Percentiles rank a stretch among this genome's conserved stretches.
Conservation (phyloP, 2,797 vertebrate species). For the Diplodus puntazzo region DNA sequence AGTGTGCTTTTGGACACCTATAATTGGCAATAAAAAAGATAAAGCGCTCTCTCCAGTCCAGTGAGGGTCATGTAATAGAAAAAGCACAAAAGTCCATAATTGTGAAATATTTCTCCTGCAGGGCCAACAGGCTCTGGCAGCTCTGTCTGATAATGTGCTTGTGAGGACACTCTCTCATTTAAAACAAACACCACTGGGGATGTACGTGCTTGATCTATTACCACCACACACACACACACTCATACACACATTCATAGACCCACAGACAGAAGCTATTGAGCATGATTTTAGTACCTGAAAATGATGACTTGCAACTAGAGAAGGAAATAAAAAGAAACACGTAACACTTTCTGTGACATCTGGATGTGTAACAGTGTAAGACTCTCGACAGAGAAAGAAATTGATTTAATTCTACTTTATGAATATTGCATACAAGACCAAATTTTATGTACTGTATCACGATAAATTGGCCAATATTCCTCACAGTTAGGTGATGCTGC, state of each 20-base stretch:
- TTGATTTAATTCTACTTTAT: conserved; percentile 24
- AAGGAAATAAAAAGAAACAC: conserved; percentile 36
- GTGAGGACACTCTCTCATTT: conserved; percentile 73
- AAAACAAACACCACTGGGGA: conserved; percentile 74
- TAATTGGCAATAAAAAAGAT: conserved; percentile 83
- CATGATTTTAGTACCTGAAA: conserved; percentile 37
- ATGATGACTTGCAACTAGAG: conserved; percentile 46
- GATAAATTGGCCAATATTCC: conserved; percentile 20
- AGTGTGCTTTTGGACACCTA: conserved; percentile 74
- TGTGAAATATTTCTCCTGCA: conserved; percentile 81
- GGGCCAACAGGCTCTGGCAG: conserved; percentile 69
- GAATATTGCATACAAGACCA: conserved; percentile 2
- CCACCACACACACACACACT: conserved; percentile 6
- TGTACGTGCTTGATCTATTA: conserved; percentile 57
- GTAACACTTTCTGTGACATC: conserved; percentile 8
- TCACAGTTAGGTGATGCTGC: not conserved
- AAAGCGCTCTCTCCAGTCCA: conserved; percentile 69
- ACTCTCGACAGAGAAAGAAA: conserved; percentile 5
- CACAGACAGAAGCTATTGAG: conserved; percentile 16
- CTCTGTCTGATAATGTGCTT: conserved; percentile 72
- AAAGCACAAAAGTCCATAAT: conserved; percentile 80
- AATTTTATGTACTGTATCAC: not conserved
- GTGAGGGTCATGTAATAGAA: conserved; percentile 77
- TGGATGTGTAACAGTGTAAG: conserved; percentile 13
- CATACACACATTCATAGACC: conserved; percentile 6